Conservation (phyloP, 2,888 invertebrate species). For the Hybos culiciformis region DNA sequence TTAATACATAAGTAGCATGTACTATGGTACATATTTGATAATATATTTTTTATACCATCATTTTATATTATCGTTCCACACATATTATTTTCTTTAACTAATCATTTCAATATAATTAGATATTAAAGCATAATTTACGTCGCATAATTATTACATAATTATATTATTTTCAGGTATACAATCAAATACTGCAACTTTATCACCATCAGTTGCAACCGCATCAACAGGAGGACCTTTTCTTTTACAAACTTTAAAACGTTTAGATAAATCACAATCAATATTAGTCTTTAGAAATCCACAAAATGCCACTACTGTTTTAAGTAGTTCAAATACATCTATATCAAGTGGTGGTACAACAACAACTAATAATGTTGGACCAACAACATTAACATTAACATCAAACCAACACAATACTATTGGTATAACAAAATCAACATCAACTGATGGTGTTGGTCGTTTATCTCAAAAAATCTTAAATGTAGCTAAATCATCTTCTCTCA, state of each 20-base stretch:
- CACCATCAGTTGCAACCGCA: too few species aligned
- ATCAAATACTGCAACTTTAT: slow-evolving; percentile 3
- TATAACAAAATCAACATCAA: slow-evolving; percentile 15
- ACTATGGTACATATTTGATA: too few species aligned
- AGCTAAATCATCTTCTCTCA: slow-evolving; percentile 14
- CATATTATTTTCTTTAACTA: too few species aligned
- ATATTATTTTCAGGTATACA: slow-evolving; percentile 3
- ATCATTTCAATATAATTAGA: too few species aligned
- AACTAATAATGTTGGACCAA: slow-evolving; percentile 6
- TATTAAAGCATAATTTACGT: too few species aligned
- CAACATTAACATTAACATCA: slow-evolving; percentile 15
- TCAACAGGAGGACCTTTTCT: slow-evolving; percentile 26
- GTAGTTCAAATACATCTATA: too few species aligned
- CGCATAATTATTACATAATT: too few species aligned
- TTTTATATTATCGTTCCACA: too few species aligned
- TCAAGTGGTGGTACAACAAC: slow-evolving; percentile 13
- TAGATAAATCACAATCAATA: slow-evolving; percentile 36
- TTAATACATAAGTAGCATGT: too few species aligned
- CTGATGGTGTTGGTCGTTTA: slow-evolving; percentile 10
- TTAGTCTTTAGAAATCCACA: slow-evolving; percentile 31
- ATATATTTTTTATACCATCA: too few species aligned
- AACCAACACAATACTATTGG: slow-evolving; percentile 9
- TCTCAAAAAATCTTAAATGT: slow-evolving; percentile 12
- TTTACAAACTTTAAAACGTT: slow-evolving; percentile 33
- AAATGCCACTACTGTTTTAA: slow-evolving; percentile 11